Evolutionary conservation across 1,140 invertebrate genomes (phyloP), one percentile per base, ranked within the genome.

Genomic region (Pantala flavescens): DNA sequence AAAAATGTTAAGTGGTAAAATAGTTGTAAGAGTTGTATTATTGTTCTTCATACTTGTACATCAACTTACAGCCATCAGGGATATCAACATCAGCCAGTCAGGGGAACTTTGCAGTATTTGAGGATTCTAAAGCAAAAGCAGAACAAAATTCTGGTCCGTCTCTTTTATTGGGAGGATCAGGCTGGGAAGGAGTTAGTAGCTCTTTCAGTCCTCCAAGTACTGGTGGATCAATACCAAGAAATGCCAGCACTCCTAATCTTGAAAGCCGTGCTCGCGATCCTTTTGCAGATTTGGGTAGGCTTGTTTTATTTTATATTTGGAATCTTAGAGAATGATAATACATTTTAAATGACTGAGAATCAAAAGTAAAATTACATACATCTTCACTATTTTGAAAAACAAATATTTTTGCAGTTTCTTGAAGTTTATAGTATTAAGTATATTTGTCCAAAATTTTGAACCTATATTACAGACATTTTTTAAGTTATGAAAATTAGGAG

Each of bases 231-330:
- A 85, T 88, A 11, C 86, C 86, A 0, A 79, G 87, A 24, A 88
- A 88, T 79, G 83, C 86, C 10, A 88, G 86, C 74, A 86, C 86
- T 24, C 87, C 87, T 0, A 88, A 88, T 80, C 84, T 88, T 19
- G 82, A 83, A 10, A 82, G 82, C 12, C 83, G 83, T 70, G 81
- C 78, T 23, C 82, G 82, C 70, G 87, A 88, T 80, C 86, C 85
- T 7, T 87, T 88, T 76, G 84, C 85, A 24, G 86, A 87, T 79
- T 79, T 88, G 7, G 83, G 81, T 42, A 84, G 82, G 0, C 83
- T 82, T 0, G 80, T 82, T 36, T 36, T 36, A 5, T 5, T 36
- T n/a, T n/a, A n/a, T n/a, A n/a, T n/a, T n/a, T n/a, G n/a, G n/a
- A n/a, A n/a, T n/a, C n/a, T n/a, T n/a, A n/a, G n/a, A n/a, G n/a